Evolutionary conservation across 2,797 vertebrate genomes (phyloP), one percentile per base, ranked within the genome.

Genomic region (Anolis apletophallus): DNA sequence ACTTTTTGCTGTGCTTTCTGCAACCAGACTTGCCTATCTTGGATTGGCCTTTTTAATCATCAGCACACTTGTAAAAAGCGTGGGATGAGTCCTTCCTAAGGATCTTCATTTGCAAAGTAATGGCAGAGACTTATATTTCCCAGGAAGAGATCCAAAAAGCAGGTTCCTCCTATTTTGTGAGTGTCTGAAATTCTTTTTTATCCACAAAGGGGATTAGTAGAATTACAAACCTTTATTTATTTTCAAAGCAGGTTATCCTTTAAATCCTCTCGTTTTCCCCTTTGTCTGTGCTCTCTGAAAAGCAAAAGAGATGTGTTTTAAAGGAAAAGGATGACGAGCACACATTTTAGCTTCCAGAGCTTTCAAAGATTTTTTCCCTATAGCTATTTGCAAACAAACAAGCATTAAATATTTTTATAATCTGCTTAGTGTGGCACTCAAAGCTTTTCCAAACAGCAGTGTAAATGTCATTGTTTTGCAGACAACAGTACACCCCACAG

Each of bases 221-320:
- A 84, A 88, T 88, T 77, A 84, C 11, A 85, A 73, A 80, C 81
- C 29, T 68, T 12, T 68, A 87, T 73, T 64, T 84, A 54, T 85
- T 89, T 90, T 91, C 19, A 8, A 36, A 71, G 32, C 4, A 79
- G 52, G 83, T 46, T 46, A 16, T 81, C 36, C 91, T 64, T 9
- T 83, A 81, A 90, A 71, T 59, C 5, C 76, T 13, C 8, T 76
- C 55, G 74, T 75, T 83, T 4, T 84, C 89, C 68, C 77, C n/a
- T 7, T 91, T 76, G 12, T 83, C 50, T 10, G 57, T 67, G 88
- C 68, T 77, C 74, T 84, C 54, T 50, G 13, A 40, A 75, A 83
- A 64, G 36, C 71, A 67, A 46, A 83, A 57, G 1, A 23, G 21
- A 23, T 46, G 46, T 73, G 73, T 59, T 59, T 46, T 19, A 59